Conservation (phyloP, 2,888 invertebrate genomes). For the Eurytoma adleriae region DNA sequence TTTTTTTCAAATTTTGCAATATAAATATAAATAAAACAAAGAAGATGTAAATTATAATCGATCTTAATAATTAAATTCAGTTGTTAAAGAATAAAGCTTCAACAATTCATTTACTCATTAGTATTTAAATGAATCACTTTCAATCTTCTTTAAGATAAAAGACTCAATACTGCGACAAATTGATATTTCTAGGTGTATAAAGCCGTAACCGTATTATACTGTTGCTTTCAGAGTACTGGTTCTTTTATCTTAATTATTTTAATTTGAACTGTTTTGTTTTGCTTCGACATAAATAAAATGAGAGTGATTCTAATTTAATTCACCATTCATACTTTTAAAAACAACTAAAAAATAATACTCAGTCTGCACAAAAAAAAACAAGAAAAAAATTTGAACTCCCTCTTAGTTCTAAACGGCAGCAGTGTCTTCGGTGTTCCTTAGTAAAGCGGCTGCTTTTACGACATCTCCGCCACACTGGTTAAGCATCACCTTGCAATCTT, state of each 20-base stretch:
- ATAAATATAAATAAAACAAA: constrained; percentile 24
- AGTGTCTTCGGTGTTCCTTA: constrained; percentile 71
- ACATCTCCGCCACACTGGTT: constrained; percentile 73
- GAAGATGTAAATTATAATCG: neutral
- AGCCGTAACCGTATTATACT: no score
- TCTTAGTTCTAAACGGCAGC: constrained; percentile 68
- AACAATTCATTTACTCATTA: neutral
- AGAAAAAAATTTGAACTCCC: no score
- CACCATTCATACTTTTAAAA: no score
- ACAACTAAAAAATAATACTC: no score
- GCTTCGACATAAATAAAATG: no score
- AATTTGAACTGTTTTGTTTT: no score
- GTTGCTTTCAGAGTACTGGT: no score
- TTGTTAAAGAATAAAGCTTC: neutral
- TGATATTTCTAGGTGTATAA: neutral
- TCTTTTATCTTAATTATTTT: no score
- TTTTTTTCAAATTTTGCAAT: constrained; percentile 28
- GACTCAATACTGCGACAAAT: neutral
- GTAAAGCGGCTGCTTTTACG: constrained; percentile 72
- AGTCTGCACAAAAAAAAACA: no score
- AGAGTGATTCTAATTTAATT: no score
- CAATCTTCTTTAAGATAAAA: neutral
- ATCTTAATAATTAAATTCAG: constrained; percentile 15
- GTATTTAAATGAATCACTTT: neutral
- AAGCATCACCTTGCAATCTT: constrained; percentile 73